Conservation (phyloP, 2,797 vertebrate genomes). For the Rhinichthys osculus region DNA sequence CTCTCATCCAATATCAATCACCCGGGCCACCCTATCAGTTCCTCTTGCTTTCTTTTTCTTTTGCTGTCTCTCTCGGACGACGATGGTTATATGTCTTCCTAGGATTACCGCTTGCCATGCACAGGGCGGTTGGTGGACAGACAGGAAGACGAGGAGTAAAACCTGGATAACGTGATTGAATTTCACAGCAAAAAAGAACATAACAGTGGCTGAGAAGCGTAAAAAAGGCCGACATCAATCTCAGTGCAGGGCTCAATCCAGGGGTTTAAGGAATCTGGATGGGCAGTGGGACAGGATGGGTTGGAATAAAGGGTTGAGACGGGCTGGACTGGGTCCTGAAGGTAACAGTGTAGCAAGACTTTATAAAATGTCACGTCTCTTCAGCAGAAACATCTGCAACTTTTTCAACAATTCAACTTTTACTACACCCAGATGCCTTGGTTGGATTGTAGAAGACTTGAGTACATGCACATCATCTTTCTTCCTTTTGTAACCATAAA, state of each 20-base stretch:
- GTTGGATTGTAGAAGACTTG: slow-evolving; percentile 45
- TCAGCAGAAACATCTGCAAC: slow-evolving; percentile 31
- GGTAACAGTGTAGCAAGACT: slow-evolving; percentile 10
- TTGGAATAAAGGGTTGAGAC: not conserved
- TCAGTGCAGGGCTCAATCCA: slow-evolving; percentile 45
- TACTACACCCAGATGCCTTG: slow-evolving; percentile 52
- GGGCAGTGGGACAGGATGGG: slow-evolving; percentile 20
- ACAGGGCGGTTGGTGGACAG: slow-evolving; percentile 34
- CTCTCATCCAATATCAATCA: slow-evolving; percentile 66
- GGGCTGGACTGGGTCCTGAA: slow-evolving; percentile 2
- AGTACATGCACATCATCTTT: not conserved
- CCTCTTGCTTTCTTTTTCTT: slow-evolving; percentile 31
- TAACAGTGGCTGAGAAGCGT: slow-evolving; percentile 68
- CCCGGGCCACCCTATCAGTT: slow-evolving; percentile 49
- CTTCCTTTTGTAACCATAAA: not conserved
- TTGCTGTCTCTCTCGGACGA: slow-evolving; percentile 30
- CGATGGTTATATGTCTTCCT: slow-evolving; percentile 62
- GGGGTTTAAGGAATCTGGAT: slow-evolving; percentile 21
- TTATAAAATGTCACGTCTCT: slow-evolving; percentile 16
- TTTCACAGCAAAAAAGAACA: slow-evolving; percentile 78
- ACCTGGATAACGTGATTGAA: slow-evolving; percentile 78
- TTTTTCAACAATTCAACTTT: slow-evolving; percentile 16
- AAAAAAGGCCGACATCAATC: slow-evolving; percentile 67
- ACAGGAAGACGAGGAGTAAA: slow-evolving; percentile 62
- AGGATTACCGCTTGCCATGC: slow-evolving; percentile 57